Percentiles rank a stretch among this genome's conserved stretches.
These are phyloP conservation scores for Craniophora ligustri DNA, from an alignment of 2,888 invertebrate genomes.

Conservation along the genomic window DNA sequence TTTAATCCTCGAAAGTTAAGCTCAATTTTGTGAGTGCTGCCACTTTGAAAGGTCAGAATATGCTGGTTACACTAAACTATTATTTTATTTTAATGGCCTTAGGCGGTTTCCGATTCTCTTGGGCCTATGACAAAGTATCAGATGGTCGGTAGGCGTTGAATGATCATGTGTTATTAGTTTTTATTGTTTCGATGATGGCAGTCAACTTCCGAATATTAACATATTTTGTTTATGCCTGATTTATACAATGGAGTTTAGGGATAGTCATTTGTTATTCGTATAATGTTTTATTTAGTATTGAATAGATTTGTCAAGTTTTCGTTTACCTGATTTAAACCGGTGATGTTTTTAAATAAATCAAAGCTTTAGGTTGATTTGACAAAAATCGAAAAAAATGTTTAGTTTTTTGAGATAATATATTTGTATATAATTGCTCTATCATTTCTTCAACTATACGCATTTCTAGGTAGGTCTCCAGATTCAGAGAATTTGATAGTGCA, in stretches of 20 bases:
- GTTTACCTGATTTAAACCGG: not conserved
- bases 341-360: not conserved
- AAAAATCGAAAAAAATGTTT: no score
- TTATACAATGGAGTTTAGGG: slow-evolving; percentile 39
- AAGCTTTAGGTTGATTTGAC: not conserved
- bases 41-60: not conserved
- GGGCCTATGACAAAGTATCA: slow-evolving; percentile 31
- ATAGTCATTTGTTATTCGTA: slow-evolving; percentile 19
- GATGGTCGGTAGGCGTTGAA: slow-evolving; percentile 30
- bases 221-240: slow-evolving; percentile 35
- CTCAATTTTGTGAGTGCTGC: not conserved
- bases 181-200: slow-evolving; percentile 43
- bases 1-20: not conserved
- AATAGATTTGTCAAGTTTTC: slow-evolving; percentile 9
- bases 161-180: slow-evolving; percentile 32
- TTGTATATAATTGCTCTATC: no score
- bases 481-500: no score
- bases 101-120: slow-evolving; percentile 12
- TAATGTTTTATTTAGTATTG: slow-evolving; percentile 12
- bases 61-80: not conserved
- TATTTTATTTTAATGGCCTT: slow-evolving; percentile 12
- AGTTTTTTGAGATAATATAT: no score
- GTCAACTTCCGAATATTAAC: slow-evolving; percentile 44
- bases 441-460: no score
- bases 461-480: no score